phyloP scores from a whole-genome alignment of 1,140 invertebrate species.

The Cepaea nemoralis region DNA sequence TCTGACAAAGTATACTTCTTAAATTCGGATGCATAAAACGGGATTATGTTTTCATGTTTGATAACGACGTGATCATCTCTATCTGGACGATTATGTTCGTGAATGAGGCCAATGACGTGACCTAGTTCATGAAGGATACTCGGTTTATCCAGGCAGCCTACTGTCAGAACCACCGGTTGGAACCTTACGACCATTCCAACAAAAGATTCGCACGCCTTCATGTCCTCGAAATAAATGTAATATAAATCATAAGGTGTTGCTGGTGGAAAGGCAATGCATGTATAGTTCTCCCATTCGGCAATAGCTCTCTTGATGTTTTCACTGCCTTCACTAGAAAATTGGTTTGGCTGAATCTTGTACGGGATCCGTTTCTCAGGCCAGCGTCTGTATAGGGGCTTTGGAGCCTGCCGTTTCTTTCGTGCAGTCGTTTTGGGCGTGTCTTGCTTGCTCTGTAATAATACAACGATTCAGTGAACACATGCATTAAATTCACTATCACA shows the following conservation, averaged over 20 bases:
- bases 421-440: background rate
- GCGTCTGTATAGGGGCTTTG: background rate
- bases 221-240: slow-evolving; percentile 9
- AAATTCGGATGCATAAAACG: slow-evolving; percentile 88
- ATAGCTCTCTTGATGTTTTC: background rate
- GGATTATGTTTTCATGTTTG: slow-evolving; percentile 58
- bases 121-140: slow-evolving; percentile 60
- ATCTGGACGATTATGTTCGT: slow-evolving; percentile 72
- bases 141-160: slow-evolving; percentile 49
- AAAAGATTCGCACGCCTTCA: slow-evolving; percentile 6
- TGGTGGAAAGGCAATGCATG: background rate
- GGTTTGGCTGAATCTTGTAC: background rate
- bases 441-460: no score
- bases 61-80: slow-evolving; percentile 69
- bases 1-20: slow-evolving; percentile 91
- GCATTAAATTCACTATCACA: no score
- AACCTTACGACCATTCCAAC: slow-evolving; percentile 31
- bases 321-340: background rate
- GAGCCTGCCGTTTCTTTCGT: background rate
- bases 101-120: slow-evolving; percentile 77
- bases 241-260: background rate
- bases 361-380: background rate
- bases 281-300: background rate
- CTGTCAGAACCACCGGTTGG: slow-evolving; percentile 16
- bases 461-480: no score